Base-by-base conservation (phyloP, 2,797 vertebrate species). In the Acridotheres tristis region DNA sequence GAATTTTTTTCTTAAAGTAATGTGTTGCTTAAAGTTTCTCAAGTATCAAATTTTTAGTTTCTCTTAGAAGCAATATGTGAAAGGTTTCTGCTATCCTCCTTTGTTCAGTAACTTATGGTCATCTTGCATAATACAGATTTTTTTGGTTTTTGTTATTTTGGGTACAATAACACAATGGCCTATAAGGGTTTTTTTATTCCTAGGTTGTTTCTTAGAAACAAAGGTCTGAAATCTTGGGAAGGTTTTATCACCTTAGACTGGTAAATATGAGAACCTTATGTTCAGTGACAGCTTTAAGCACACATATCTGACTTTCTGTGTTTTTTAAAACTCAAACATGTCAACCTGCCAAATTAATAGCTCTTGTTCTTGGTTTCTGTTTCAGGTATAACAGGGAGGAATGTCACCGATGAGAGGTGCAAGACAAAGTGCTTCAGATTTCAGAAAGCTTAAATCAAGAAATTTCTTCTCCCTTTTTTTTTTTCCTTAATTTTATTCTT, bases 261-360 rank as follows among this genome's bases (percentile, higher is more conserved):
- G 59, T 63, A 89, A 88, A 93, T 85, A 93, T 26, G 20, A 89
- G 76, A 93, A 92, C 36, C 72, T 45, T 43, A 83, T 80, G 88
- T 71, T 63, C 69, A 59, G 26, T 58, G 72, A 59, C 59, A 94
- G 30, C 72, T 74, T 79, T 42, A 75, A 55, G 48, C 63, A 93
- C 18, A 74, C 26, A 76, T n/a, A 87, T 13, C 23, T 78, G 61
- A 82, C 22, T 63, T 89, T 40, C 36, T 40, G 8, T 40, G 73
- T 3, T 29, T 93, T 85, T 89, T 69, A 69, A 76, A 75, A 85
- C 25, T 76, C 30, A 51, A n/a, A 71, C 40, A 68, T 13, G 8
- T 32, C 79, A 77, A 17, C 12, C 29, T 76, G 47, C n/a, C 51
- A 79, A 76, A 84, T 34, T 36, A 90, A 65, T 8, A 45, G 54